These are phyloP conservation scores for Hormiphora californensis DNA, from an alignment of 37 sponge, comb jelly and placozoan species.

Conservation along the genomic window DNA sequence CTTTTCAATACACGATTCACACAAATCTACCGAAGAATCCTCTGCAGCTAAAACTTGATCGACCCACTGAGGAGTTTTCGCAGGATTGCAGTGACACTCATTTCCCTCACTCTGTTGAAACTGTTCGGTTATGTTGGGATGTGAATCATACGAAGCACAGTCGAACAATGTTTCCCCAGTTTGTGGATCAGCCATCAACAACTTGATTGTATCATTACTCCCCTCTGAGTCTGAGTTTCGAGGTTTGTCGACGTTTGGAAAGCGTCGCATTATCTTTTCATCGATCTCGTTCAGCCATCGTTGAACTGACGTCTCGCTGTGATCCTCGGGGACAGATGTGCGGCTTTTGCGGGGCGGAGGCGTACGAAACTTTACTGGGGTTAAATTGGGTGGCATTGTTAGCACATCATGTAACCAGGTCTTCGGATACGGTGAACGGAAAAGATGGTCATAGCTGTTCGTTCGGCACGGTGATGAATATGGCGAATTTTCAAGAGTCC, in stretches of 20 bases:
- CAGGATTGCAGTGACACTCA: neutral
- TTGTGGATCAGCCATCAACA: slow-evolving; percentile 1
- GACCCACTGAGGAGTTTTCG: neutral
- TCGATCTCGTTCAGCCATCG: slow-evolving; percentile 38
- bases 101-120: neutral
- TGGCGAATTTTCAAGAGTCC: neutral
- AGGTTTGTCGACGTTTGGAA: neutral
- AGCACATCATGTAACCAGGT: slow-evolving; percentile 38
- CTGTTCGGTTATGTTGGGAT: neutral
- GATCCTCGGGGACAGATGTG: neutral
- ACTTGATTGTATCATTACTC: neutral
- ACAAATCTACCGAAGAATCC: too few relatives aligned
- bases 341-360: neutral
- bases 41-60: slow-evolving; percentile 23
- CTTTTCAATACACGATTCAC: neutral
- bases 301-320: neutral
- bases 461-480: neutral
- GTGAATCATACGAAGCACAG: slow-evolving; percentile 36
- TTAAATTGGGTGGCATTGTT: neutral
- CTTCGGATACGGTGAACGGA: neutral
- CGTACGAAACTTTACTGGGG: neutral
- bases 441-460: neutral
- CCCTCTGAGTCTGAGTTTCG: neutral
- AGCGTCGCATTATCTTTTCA: neutral
- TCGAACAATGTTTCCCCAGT: neutral